Evolutionary conservation across 2,797 vertebrate genomes (phyloP).

Genomic region (Aeoliscus strigatus): DNA sequence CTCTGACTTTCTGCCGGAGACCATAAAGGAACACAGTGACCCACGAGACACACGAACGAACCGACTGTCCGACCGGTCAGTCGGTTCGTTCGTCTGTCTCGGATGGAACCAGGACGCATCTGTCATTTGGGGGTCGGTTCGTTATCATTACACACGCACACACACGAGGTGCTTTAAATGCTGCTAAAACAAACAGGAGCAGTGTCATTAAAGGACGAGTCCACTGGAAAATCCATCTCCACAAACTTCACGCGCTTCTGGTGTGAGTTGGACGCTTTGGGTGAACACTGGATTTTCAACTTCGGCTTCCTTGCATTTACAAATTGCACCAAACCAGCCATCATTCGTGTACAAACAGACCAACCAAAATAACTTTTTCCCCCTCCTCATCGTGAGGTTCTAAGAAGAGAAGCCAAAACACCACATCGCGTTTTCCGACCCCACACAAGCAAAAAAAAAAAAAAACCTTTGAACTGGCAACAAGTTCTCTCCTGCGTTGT

Average conservation of each 20-base stretch:
- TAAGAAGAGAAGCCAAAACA: background rate
- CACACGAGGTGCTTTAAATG: conserved; percentile 6
- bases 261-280: conserved; percentile 1
- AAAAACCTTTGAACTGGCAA: conserved; percentile 24
- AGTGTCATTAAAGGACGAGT: too few species aligned
- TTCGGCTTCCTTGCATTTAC: background rate
- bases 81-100: conserved; percentile 20
- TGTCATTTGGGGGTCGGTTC: conserved; percentile 36
- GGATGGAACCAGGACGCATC: conserved; percentile 28
- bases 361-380: too few species aligned
- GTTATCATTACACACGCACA: conserved; percentile 37
- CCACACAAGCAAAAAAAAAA: background rate
- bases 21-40: conserved; percentile 2
- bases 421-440: too few species aligned
- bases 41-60: too few species aligned
- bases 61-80: conserved; percentile 8
- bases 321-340: background rate
- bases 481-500: conserved; percentile 39
- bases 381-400: too few species aligned
- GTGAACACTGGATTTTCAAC: background rate
- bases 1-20: background rate
- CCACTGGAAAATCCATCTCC: background rate
- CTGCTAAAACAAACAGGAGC: too few species aligned
- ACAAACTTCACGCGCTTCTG: conserved; percentile 4
- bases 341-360: too few species aligned